Evolutionary conservation across 2,797 vertebrate species (phyloP).

Genomic region (Notamacropus eugenii): DNA sequence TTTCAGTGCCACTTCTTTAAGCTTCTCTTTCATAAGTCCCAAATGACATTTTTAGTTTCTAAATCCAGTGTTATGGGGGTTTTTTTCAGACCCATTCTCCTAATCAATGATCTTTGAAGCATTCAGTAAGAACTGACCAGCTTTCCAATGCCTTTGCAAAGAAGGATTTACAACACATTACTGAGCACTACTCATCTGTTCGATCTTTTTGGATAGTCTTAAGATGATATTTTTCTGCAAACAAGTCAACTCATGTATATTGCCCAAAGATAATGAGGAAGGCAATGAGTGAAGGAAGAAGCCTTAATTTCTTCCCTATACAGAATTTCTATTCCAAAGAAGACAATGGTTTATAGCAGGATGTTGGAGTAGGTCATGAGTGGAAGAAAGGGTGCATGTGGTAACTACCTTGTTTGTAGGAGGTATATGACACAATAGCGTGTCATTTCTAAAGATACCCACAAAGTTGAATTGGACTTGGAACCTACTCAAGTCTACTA

Average conservation of each 20-base stretch:
- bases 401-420: neutral
- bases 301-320: neutral
- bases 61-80: neutral
- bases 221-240: no score
- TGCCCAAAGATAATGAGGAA: neutral
- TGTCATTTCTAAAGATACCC: neutral
- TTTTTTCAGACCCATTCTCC: neutral
- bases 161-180: no score
- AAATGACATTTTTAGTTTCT: neutral
- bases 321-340: neutral
- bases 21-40: neutral
- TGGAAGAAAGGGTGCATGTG: neutral
- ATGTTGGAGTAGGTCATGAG: neutral
- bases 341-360: neutral
- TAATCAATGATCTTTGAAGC: neutral
- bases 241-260: no score
- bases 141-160: neutral
- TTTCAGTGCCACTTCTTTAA: neutral
- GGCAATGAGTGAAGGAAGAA: neutral
- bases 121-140: neutral
- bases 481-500: neutral
- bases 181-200: no score
- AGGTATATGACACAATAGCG: neutral
- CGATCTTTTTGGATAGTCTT: no score
- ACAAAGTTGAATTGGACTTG: neutral